phyloP scores from a whole-genome alignment of 2,888 invertebrate species.

The Pseudolycoriella hygida region DNA sequence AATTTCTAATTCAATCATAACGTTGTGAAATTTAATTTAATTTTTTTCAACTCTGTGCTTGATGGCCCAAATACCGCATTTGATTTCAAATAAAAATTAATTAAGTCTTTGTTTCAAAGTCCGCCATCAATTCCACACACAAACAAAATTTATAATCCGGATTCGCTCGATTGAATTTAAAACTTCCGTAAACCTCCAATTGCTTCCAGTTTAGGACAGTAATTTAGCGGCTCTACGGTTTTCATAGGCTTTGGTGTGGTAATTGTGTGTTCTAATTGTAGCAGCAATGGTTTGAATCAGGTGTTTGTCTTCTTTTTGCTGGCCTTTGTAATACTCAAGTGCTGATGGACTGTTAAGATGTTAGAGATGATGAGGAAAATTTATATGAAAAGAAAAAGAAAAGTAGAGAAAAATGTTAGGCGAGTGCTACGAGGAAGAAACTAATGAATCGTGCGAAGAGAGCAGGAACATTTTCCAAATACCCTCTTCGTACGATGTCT shows the following conservation, averaged over 20 bases:
- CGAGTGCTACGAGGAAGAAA: neutral
- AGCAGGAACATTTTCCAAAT: neutral
- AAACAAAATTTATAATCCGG: no score
- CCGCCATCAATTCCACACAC: no score
- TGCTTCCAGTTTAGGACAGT: conserved; percentile 17
- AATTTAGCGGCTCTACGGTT: conserved; percentile 49
- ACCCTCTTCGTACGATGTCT: no score
- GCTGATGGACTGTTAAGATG: conserved; percentile 5
- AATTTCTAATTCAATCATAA: no score
- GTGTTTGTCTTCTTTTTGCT: conserved; percentile 29
- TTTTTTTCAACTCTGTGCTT: no score
- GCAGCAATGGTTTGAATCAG: conserved; percentile 44
- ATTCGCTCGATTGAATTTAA: no score
- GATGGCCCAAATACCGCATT: no score
- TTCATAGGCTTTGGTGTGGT: conserved; percentile 57
- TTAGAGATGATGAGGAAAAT: no score
- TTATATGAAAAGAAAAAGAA: neutral
- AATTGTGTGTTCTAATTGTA: conserved; percentile 50
- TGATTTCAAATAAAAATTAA: no score
- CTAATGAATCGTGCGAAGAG: neutral
- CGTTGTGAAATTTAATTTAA: no score
- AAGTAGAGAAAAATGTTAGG: neutral
- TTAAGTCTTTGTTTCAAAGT: no score
- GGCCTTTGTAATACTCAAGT: conserved; percentile 4
- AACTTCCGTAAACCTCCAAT: no score